These are phyloP conservation scores for Andrena trimmerana DNA, from an alignment of 2,888 invertebrate species.

Conservation along the genomic window DNA sequence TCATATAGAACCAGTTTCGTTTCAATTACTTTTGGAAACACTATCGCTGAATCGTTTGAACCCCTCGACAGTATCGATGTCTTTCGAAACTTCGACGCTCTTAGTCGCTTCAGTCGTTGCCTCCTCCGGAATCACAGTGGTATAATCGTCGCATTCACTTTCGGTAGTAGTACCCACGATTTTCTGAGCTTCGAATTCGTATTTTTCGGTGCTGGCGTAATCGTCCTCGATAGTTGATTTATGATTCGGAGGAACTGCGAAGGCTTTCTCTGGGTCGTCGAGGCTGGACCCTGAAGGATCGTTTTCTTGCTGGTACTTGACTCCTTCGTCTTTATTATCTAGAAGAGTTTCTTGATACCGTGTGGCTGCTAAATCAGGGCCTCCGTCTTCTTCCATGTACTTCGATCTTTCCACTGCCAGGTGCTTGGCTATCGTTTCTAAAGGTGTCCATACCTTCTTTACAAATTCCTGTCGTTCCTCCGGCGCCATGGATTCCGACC, in stretches of 20 bases:
- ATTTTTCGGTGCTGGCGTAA: conserved; percentile 63
- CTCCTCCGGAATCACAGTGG: conserved; percentile 26
- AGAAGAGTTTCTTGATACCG: conserved; percentile 72
- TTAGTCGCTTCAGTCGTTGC: conserved; percentile 23
- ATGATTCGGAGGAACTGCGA: conserved; percentile 50
- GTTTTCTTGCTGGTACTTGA: not conserved
- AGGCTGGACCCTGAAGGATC: not conserved
- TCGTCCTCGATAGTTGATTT: conserved; percentile 58
- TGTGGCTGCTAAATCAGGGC: conserved; percentile 43
- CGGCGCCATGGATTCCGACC: conserved; percentile 71
- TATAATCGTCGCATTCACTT: conserved; percentile 44
- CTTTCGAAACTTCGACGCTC: conserved; percentile 42
- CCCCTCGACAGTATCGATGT: conserved; percentile 77
- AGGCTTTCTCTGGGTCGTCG: not conserved
- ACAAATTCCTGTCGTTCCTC: conserved; percentile 74
- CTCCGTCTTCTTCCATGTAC: conserved; percentile 49
- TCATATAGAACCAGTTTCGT: not conserved
- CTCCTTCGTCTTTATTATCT: conserved; percentile 44
- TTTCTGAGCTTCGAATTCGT: conserved; percentile 60
- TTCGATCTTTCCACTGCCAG: conserved; percentile 76
- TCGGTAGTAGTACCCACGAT: conserved; percentile 52
- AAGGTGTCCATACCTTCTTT: conserved; percentile 76
- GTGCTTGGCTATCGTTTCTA: conserved; percentile 79
- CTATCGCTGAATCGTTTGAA: conserved; percentile 79
- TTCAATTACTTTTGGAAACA: conserved; percentile 70